Evolutionary conservation across 2,797 vertebrate genomes (phyloP).

Genomic region (Kryptopterus vitreolus): DNA sequence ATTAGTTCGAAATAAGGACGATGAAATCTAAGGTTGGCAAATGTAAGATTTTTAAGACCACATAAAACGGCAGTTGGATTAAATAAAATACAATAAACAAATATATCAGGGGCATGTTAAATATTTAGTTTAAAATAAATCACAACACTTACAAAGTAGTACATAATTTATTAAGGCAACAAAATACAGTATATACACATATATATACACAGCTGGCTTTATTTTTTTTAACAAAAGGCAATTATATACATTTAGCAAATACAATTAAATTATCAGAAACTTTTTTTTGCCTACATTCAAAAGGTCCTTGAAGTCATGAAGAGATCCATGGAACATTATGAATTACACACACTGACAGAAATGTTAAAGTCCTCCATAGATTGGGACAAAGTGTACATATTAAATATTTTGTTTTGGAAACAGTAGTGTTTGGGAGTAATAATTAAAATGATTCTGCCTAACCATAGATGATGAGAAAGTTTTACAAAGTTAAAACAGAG

Average conservation of each 20-base stretch:
- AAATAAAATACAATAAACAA: neutral
- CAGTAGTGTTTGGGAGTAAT: neutral
- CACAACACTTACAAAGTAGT: neutral
- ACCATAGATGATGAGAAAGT: neutral
- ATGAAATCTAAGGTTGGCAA: too few relatives aligned
- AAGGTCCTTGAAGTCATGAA: neutral
- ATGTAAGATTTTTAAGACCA: neutral
- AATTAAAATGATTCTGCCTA: too few relatives aligned
- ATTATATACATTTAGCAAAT: neutral
- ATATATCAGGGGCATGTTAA: neutral
- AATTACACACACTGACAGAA: neutral
- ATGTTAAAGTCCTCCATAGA: neutral
- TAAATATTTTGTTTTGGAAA: neutral
- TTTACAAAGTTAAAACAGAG: neutral
- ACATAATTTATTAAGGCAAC: slow-evolving; percentile 37
- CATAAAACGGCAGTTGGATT: too few relatives aligned
- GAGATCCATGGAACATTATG: neutral
- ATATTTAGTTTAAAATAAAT: neutral
- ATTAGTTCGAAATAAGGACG: too few relatives aligned
- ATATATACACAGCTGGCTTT: neutral
- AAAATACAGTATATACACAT: slow-evolving; percentile 8
- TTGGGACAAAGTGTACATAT: neutral
- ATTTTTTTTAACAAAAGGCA: neutral
- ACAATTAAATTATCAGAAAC: neutral
- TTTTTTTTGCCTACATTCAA: slow-evolving; percentile 1